Conservation (phyloP, 2,888 invertebrate genomes). For the Thera britannica region DNA sequence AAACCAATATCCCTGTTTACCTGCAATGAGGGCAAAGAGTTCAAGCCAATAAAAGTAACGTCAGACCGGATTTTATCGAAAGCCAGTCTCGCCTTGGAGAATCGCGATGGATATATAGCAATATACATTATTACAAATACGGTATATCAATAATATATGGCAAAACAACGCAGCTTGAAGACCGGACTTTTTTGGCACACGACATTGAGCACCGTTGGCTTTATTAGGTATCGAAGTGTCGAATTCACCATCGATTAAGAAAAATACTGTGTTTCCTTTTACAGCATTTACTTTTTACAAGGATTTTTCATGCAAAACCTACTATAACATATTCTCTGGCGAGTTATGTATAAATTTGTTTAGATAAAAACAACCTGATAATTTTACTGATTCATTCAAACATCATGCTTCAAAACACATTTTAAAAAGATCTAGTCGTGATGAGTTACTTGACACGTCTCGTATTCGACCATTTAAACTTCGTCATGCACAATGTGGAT, state of each 20-base stretch:
- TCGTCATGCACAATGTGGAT: slow-evolving; percentile 8
- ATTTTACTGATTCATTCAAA: neutral
- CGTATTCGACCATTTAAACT: slow-evolving; percentile 1
- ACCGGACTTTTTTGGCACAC: slow-evolving; percentile 66
- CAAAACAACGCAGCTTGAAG: slow-evolving; percentile 48
- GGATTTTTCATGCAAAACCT: too few relatives aligned
- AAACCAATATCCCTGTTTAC: slow-evolving; percentile 44
- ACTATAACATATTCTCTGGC: neutral
- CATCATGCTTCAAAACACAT: neutral
- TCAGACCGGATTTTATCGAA: slow-evolving; percentile 65
- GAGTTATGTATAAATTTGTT: neutral
- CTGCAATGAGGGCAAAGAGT: slow-evolving; percentile 49
- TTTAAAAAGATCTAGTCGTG: slow-evolving; percentile 19
- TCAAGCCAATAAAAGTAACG: slow-evolving; percentile 57
- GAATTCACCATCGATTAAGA: slow-evolving; percentile 51
- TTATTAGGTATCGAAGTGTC: slow-evolving; percentile 55
- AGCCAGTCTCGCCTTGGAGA: slow-evolving; percentile 60
- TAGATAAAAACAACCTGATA: neutral
- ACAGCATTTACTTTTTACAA: neutral
- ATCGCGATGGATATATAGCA: slow-evolving; percentile 48
- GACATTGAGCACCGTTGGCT: slow-evolving; percentile 61
- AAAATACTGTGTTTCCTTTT: slow-evolving; percentile 32
- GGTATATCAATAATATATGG: slow-evolving; percentile 47
- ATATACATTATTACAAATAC: slow-evolving; percentile 19
- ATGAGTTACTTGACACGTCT: slow-evolving; percentile 30